Conservation (phyloP, 2,797 vertebrate genomes). For the Urosaurus nigricauda region DNA sequence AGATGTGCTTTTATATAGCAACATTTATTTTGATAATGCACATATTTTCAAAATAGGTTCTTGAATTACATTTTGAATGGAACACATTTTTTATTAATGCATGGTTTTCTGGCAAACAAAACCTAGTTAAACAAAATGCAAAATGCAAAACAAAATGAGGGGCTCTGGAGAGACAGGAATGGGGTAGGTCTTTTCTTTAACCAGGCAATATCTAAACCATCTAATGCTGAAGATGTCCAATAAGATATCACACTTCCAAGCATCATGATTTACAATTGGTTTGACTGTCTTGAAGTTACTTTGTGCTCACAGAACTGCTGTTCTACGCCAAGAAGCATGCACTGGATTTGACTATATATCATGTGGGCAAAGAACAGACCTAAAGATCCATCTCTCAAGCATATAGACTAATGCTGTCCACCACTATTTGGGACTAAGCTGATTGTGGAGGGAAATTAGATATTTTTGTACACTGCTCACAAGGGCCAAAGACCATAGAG, state of each 20-base stretch:
- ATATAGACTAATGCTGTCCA: neutral
- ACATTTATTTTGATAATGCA: conserved; percentile 20
- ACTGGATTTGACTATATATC: neutral
- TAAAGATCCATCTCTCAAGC: neutral
- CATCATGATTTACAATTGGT: neutral
- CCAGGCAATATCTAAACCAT: no score
- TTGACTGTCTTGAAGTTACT: neutral
- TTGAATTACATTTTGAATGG: conserved; percentile 7
- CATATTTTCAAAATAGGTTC: conserved; percentile 32
- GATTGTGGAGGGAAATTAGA: neutral
- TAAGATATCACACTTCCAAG: neutral
- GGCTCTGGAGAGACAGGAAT: neutral
- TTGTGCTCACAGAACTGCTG: neutral
- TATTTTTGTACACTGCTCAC: neutral
- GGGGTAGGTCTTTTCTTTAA: neutral
- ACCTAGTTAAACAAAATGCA: conserved; percentile 5
- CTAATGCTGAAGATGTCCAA: neutral
- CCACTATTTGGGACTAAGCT: neutral
- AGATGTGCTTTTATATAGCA: conserved; percentile 49
- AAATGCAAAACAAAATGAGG: neutral
- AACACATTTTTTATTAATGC: conserved; percentile 21
- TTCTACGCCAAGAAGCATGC: neutral
- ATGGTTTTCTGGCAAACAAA: neutral
- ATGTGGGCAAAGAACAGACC: neutral
- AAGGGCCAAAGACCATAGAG: neutral